Evolutionary conservation across 2,888 invertebrate genomes (phyloP).

Genomic region (Thelaira solivaga): DNA sequence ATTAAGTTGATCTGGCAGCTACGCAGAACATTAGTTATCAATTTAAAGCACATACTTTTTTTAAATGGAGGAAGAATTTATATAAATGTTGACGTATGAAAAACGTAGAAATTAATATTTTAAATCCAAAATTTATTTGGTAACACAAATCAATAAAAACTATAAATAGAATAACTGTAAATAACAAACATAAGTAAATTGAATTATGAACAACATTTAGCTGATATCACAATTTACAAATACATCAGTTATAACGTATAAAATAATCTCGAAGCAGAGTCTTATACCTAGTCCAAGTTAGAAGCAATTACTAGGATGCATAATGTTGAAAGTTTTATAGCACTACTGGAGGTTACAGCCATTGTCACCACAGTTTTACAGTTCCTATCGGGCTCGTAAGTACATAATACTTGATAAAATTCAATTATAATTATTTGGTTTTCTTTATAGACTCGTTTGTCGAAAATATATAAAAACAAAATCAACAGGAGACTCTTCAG

Average conservation of each 20-base stretch:
- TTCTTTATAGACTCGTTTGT: conserved; percentile 84
- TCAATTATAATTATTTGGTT: not conserved
- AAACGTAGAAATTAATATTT: conserved; percentile 7
- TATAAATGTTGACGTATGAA: conserved; percentile 51
- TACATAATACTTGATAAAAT: conserved; percentile 66
- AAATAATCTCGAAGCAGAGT: not conserved
- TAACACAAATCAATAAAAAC: not conserved
- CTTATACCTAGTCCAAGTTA: not conserved
- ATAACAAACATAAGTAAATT: no score
- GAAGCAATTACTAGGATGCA: conserved; percentile 44
- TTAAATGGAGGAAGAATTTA: conserved; percentile 17
- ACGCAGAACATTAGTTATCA: not conserved
- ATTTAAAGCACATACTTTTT: not conserved
- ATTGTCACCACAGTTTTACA: conserved; percentile 88
- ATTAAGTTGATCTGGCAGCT: not conserved
- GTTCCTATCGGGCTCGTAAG: conserved; percentile 92
- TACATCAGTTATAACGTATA: no score
- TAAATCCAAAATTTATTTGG: conserved; percentile 11
- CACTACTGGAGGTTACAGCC: conserved; percentile 78
- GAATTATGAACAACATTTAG: conserved; percentile 25
- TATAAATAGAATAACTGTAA: no score
- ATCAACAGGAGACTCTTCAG: conserved; percentile 86
- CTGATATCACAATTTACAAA: not conserved
- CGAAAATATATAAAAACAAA: conserved; percentile 85
- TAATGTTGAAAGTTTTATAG: conserved; percentile 64